Conservation (phyloP, 2,888 invertebrate genomes). For the Cataglyphis albicans region DNA sequence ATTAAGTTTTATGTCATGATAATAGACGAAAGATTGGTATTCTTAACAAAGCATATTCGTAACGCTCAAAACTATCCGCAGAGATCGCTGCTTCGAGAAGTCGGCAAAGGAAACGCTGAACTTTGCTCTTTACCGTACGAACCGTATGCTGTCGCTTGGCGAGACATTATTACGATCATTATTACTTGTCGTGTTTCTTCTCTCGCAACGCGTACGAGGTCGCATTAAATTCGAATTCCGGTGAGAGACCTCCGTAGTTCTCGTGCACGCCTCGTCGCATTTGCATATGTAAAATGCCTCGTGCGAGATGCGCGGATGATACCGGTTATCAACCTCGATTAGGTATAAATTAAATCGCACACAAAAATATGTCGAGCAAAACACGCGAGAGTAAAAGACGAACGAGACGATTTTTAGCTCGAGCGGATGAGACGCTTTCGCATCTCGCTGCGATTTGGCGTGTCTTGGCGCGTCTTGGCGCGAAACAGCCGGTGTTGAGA, state of each 20-base stretch:
- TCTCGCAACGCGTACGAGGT: neutral
- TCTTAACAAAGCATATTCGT: neutral
- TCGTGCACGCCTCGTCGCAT: neutral
- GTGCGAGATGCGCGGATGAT: neutral
- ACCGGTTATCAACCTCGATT: slow-evolving; percentile 22
- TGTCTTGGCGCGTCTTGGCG: slow-evolving; percentile 32
- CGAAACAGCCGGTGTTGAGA: slow-evolving; percentile 60
- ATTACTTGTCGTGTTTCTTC: slow-evolving; percentile 26
- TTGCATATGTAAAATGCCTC: neutral
- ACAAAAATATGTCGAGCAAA: neutral
- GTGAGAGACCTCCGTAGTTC: neutral
- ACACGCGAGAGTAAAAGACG: neutral
- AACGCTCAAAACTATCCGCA: neutral
- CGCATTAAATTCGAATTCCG: neutral
- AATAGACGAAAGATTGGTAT: neutral
- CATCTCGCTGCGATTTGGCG: slow-evolving; percentile 26
- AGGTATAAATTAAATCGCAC: slow-evolving; percentile 29
- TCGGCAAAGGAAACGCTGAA: slow-evolving; percentile 31
- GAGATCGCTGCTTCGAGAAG: slow-evolving; percentile 7
- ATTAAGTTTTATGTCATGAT: neutral
- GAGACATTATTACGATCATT: slow-evolving; percentile 48
- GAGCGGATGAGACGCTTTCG: slow-evolving; percentile 35
- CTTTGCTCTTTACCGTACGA: slow-evolving; percentile 51
- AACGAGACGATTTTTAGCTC: slow-evolving; percentile 24
- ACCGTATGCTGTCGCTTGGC: slow-evolving; percentile 3